Percentiles rank a stretch among this genome's conserved stretches.
phyloP scores from a whole-genome alignment of 2,888 invertebrate species.

The Mimachlamys varia region DNA sequence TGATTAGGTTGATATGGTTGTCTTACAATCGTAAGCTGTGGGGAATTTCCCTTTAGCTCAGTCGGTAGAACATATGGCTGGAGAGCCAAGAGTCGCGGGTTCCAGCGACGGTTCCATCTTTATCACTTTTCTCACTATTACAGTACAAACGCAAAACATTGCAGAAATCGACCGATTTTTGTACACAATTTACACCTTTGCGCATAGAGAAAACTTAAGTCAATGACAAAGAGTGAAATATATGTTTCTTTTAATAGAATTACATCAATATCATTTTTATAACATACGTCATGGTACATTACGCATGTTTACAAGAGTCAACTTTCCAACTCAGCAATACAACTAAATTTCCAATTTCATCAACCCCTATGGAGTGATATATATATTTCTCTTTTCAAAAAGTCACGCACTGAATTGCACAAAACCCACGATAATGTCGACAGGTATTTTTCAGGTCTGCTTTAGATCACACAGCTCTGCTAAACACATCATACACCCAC shows the following conservation, averaged over 20 bases:
- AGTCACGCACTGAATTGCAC: not conserved
- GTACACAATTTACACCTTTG: no score
- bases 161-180: no score
- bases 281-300: not conserved
- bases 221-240: not conserved
- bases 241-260: slow-evolving; percentile 17
- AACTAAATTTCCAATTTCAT: not conserved
- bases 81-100: no score
- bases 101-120: no score
- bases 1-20: no score
- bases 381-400: not conserved
- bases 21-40: no score
- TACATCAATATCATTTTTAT: not conserved
- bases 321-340: not conserved
- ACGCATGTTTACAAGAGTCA: not conserved
- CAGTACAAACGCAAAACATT: no score
- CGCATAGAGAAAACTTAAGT: not conserved
- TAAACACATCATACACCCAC: not conserved
- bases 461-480: not conserved
- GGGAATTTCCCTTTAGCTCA: no score
- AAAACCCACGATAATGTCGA: not conserved
- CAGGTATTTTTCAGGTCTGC: not conserved
- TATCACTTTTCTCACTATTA: no score
- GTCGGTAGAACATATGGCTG: no score
- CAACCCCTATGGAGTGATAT: not conserved